Base-by-base conservation (phyloP, 2,888 invertebrate genomes). In the Chaetogeoica ovagalla region DNA sequence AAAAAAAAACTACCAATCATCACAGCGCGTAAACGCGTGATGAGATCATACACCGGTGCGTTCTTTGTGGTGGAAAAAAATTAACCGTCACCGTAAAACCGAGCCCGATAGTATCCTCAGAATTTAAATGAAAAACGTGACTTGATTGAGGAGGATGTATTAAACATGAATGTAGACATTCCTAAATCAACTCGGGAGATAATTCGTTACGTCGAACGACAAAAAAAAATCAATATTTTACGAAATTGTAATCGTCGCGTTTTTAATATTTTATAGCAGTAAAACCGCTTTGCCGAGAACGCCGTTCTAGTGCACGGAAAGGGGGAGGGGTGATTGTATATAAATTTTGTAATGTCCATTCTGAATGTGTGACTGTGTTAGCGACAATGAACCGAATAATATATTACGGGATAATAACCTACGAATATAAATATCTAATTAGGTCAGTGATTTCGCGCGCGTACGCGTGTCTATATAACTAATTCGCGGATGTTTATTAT, bases 361-460 rank as follows among this genome's bases (percentile, higher is more conserved):
- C 4, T 9, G 1, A 70, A 39, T 57, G 37, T 39, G 37, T 39
- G 37, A 57, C 37, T 57, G 57, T 57, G 57, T 37, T n/a, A 37
- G 70, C 15, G 57, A 71, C 70, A 70, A 70, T 70, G 39, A 71
- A 71, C 70, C 59, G 21, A 71, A 71, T 71, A 57, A 21, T 39
- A 57, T 70, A 21, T 30, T 30, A 66, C 6, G 11, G 52, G 5
- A 30, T 5, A 8, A 68, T 30, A 52, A 69, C 52, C 52, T 69
- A 52, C 15, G 23, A 52, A 48, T 11, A 52, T 52, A 23, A 23
- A 7, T 30, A 30, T 30, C 30, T 30, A 30, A 30, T 30, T 30
- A 30, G 30, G 30, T 30, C 30, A 30, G 30, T 30, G 30, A 30
- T 30, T 30, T 30, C 30, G 30, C 4, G 30, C 30, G 30, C 4